phyloP scores from a whole-genome alignment of 2,113 vertebrate genomes.

The Triplophysa tibetana region DNA sequence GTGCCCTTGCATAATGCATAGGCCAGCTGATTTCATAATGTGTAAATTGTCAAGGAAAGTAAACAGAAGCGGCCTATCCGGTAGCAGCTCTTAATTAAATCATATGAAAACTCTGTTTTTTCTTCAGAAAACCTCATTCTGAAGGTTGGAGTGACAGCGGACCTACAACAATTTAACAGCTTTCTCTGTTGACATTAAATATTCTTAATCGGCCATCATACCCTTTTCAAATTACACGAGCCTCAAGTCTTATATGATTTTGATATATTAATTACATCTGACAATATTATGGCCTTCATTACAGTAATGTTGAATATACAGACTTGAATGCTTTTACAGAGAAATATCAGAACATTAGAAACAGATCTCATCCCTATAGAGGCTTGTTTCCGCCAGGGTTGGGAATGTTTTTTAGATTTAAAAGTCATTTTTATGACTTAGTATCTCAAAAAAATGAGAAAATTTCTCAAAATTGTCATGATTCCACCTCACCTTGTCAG shows the following conservation, averaged over 20 bases:
- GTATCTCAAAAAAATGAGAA: too few species aligned
- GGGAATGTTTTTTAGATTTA: too few species aligned
- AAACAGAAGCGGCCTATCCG: constrained; percentile 4
- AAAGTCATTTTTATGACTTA: too few species aligned
- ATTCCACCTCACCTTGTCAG: too few species aligned
- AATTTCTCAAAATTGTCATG: too few species aligned
- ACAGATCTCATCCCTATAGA: too few species aligned
- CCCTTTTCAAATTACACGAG: constrained; percentile 9
- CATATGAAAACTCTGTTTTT: constrained; percentile 1
- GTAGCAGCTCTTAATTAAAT: constrained; percentile 8
- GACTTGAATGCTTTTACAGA: too few species aligned
- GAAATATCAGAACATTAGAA: too few species aligned
- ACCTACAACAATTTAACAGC: not conserved
- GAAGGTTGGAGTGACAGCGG: not conserved
- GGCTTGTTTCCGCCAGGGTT: too few species aligned
- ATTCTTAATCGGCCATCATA: not conserved
- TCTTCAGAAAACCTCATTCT: not conserved
- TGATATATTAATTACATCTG: not conserved
- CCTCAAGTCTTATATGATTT: constrained; percentile 8
- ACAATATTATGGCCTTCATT: not conserved
- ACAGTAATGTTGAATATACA: too few species aligned
- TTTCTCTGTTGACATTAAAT: not conserved
- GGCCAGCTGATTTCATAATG: not conserved
- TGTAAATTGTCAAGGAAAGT: constrained; percentile 18
- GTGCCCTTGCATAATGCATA: constrained; percentile 17